phyloP scores from a whole-genome alignment of 2,797 vertebrate genomes.

The Mico argentatus region DNA sequence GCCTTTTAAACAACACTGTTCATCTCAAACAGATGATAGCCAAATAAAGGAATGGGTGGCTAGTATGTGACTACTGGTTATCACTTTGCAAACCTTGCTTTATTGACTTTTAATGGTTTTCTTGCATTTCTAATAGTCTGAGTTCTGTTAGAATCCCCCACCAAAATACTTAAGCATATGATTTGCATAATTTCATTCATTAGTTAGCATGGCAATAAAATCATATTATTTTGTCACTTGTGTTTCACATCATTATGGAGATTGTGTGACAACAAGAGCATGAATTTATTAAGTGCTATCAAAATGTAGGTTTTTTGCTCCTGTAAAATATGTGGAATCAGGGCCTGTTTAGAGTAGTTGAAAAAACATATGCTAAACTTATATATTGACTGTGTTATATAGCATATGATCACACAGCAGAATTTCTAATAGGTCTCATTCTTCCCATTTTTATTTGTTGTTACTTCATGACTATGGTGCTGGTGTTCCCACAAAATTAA shows the following conservation, averaged over 20 bases:
- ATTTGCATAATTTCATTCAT: background rate
- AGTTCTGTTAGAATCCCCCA: background rate
- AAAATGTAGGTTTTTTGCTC: background rate
- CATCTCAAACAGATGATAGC: background rate
- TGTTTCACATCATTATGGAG: background rate
- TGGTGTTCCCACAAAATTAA: background rate
- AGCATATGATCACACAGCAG: background rate
- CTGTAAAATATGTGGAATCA: background rate
- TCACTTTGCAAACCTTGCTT: background rate
- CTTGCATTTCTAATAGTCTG: background rate
- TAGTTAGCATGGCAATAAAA: background rate
- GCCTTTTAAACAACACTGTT: background rate
- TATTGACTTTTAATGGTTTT: background rate
- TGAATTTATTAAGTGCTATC: background rate
- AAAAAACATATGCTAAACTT: background rate
- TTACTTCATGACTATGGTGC: conserved; percentile 21
- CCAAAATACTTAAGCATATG: background rate
- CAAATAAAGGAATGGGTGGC: background rate
- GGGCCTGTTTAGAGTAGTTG: background rate
- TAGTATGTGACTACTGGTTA: background rate
- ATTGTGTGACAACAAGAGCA: background rate
- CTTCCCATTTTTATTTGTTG: conserved; percentile 21
- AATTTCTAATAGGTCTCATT: background rate
- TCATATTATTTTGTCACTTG: background rate
- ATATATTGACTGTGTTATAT: background rate